Evolutionary conservation across 2,888 invertebrate genomes (phyloP).

Genomic region (Aleiodes testaceus): DNA sequence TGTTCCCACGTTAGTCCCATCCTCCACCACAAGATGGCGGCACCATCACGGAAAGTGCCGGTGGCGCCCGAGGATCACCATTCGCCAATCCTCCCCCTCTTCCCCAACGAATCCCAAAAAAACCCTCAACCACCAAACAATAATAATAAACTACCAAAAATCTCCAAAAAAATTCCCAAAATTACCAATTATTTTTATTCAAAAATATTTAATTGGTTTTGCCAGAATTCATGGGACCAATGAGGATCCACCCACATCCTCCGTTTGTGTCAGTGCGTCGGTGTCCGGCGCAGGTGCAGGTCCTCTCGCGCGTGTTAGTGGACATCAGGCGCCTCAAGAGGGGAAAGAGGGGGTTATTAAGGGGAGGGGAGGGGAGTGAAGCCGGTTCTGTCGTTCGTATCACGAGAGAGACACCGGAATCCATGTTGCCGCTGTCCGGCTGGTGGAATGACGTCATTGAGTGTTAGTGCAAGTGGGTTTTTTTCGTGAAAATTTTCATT

Average conservation of each 20-base stretch:
- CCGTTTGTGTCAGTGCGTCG: background rate
- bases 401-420: conserved; percentile 49
- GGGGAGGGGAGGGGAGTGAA: conserved; percentile 28
- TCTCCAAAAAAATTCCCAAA: too few relatives aligned
- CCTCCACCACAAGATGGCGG: background rate
- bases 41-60: too few relatives aligned
- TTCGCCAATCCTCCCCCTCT: too few relatives aligned
- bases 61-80: too few relatives aligned
- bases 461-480: conserved; percentile 62
- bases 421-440: conserved; percentile 61
- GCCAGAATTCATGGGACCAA: background rate
- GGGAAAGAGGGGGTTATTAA: background rate
- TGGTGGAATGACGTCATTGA: conserved; percentile 64
- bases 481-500: conserved; percentile 49
- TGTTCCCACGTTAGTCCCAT: too few relatives aligned
- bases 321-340: background rate
- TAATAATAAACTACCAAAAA: too few relatives aligned
- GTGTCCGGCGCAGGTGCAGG: background rate
- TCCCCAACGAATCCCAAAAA: too few relatives aligned
- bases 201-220: too few relatives aligned
- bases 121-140: too few relatives aligned
- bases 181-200: too few relatives aligned
- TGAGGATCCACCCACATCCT: conserved; percentile 20
- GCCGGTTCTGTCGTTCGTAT: conserved; percentile 46
- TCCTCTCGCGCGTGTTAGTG: background rate